phyloP scores from a whole-genome alignment of 2,888 invertebrate genomes.

The Chloroclystis v-ata region DNA sequence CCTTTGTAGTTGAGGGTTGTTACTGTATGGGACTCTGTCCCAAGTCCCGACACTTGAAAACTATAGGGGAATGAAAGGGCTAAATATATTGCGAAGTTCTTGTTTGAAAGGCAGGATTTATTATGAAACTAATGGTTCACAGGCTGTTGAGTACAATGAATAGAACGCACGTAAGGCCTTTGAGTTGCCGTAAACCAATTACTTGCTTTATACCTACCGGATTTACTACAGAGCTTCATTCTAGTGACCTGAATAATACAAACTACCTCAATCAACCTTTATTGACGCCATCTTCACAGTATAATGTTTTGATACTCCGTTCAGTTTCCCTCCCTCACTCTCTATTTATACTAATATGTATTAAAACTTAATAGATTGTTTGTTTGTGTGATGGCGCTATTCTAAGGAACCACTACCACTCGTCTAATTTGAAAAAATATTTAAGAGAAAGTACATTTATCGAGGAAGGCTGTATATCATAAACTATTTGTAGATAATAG shows the following conservation, averaged over 20 bases:
- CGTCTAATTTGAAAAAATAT: neutral
- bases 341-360: no score
- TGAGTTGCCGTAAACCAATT: constrained; percentile 9
- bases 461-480: no score
- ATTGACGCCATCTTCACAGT: no score
- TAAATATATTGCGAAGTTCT: constrained; percentile 18
- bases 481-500: no score
- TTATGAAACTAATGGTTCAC: constrained; percentile 19
- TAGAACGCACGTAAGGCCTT: constrained; percentile 12
- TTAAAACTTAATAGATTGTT: neutral
- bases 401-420: no score
- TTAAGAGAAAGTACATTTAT: no score
- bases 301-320: no score
- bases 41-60: constrained; percentile 18
- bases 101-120: constrained; percentile 21
- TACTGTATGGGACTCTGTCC: constrained; percentile 25
- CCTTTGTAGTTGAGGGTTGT: constrained; percentile 41
- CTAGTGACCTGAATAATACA: neutral
- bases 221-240: neutral
- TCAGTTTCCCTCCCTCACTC: no score
- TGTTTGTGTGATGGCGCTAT: no score
- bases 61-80: constrained; percentile 21
- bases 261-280: no score
- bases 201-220: constrained; percentile 1
- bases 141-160: constrained; percentile 21